These are phyloP conservation scores for Drosophila paulistorum DNA, from an alignment of 1,140 invertebrate species.

Conservation along the genomic window DNA sequence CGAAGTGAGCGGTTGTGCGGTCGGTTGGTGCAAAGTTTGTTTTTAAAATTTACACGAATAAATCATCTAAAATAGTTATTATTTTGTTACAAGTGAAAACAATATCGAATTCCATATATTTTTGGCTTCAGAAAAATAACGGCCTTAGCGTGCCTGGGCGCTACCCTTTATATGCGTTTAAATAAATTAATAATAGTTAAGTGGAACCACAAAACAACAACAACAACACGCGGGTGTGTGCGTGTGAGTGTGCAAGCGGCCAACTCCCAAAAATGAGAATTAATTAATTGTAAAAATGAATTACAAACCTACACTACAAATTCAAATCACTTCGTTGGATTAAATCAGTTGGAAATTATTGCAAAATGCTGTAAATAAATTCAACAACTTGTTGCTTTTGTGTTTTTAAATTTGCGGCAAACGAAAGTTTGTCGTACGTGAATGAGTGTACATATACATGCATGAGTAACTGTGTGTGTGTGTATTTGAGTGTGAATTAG, in stretches of 20 bases:
- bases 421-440: conserved; percentile 64
- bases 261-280: conserved; percentile 76
- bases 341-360: conserved; percentile 29
- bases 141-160: conserved; percentile 32
- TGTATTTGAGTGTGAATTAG: conserved; percentile 11
- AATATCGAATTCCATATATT: not conserved
- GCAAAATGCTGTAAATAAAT: conserved; percentile 39
- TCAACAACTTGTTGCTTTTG: conserved; percentile 69
- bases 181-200: conserved; percentile 14
- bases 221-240: conserved; percentile 33
- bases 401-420: conserved; percentile 48
- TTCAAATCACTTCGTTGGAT: conserved; percentile 31
- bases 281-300: conserved; percentile 43
- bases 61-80: not conserved
- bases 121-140: conserved; percentile 14
- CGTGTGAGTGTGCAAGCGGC: conserved; percentile 38
- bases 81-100: not conserved
- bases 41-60: not conserved
- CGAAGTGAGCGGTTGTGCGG: not conserved
- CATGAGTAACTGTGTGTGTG: conserved; percentile 16
- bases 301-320: conserved; percentile 24
- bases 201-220: not conserved
- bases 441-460: conserved; percentile 27
- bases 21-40: not conserved
- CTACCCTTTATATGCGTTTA: not conserved